phyloP scores from a whole-genome alignment of 2,113 vertebrate species.

The Athene noctua region DNA sequence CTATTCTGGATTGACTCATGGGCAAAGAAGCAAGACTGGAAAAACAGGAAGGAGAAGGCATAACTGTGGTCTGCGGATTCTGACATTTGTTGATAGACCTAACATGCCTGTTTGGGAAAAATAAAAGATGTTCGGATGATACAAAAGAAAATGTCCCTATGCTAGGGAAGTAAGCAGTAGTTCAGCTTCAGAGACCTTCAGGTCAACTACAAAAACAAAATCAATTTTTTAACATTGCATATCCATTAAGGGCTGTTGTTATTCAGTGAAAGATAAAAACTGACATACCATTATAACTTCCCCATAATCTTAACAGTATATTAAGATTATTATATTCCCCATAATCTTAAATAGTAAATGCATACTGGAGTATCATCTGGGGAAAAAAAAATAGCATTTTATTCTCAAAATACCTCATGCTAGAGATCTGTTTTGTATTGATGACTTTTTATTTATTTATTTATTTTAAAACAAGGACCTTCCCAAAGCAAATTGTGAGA shows the following conservation, averaged over 20 bases:
- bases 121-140: rapidly evolving
- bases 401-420: neutral
- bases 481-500: neutral
- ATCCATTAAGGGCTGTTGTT: neutral
- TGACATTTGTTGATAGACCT: neutral
- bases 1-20: neutral
- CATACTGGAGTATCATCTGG: neutral
- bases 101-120: neutral
- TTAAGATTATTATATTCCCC: too few relatives aligned
- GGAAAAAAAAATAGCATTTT: neutral
- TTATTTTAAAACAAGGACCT: neutral
- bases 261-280: neutral
- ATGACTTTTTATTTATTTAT: too few relatives aligned
- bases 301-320: too few relatives aligned
- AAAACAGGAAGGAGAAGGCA: neutral
- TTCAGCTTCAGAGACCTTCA: neutral
- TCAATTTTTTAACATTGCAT: neutral
- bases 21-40: neutral
- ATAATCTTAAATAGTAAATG: neutral
- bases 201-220: neutral
- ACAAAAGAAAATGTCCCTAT: neutral
- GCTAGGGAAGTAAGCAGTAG: neutral
- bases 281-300: neutral
- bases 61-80: neutral
- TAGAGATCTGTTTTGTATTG: neutral